phyloP scores from a whole-genome alignment of 2,797 vertebrate species.

The Amniataba percoides region DNA sequence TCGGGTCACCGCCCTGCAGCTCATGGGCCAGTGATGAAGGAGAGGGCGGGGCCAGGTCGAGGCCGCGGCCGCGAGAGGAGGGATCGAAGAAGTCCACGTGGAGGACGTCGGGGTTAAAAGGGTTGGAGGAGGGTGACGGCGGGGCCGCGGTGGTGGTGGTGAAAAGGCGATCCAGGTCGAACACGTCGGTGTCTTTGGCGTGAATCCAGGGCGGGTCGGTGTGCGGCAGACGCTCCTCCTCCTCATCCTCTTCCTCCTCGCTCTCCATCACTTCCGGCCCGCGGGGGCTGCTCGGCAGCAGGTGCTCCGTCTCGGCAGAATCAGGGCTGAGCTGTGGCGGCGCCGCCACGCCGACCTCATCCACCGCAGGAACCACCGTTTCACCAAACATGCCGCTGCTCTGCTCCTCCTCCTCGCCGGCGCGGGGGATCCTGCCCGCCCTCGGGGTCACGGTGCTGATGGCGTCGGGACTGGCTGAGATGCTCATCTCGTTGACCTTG shows the following conservation, averaged over 20 bases:
- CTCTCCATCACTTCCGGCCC: conserved; percentile 44
- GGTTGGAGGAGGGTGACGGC: conserved; percentile 48
- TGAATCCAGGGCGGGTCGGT: conserved; percentile 83
- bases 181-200: conserved; percentile 79
- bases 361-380: conserved; percentile 38
- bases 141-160: conserved; percentile 56
- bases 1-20: conserved; percentile 83
- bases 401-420: conserved; percentile 85
- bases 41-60: conserved; percentile 77
- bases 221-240: conserved; percentile 64
- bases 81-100: conserved; percentile 91
- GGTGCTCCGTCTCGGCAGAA: conserved; percentile 83
- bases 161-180: conserved; percentile 74
- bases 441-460: conserved; percentile 67
- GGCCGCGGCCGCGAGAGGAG: conserved; percentile 74
- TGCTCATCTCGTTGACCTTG: conserved; percentile 66
- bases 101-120: conserved; percentile 82
- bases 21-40: conserved; percentile 76
- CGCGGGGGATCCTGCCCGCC: conserved; percentile 63
- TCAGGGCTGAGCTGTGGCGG: conserved; percentile 73
- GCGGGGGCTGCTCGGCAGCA: conserved; percentile 70
- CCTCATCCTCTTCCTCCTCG: conserved; percentile 53
- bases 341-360: conserved; percentile 40
- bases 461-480: conserved; percentile 45
- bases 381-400: conserved; percentile 90